Conservation (phyloP, 1,140 invertebrate species). For the Hycleus phaleratus region DNA sequence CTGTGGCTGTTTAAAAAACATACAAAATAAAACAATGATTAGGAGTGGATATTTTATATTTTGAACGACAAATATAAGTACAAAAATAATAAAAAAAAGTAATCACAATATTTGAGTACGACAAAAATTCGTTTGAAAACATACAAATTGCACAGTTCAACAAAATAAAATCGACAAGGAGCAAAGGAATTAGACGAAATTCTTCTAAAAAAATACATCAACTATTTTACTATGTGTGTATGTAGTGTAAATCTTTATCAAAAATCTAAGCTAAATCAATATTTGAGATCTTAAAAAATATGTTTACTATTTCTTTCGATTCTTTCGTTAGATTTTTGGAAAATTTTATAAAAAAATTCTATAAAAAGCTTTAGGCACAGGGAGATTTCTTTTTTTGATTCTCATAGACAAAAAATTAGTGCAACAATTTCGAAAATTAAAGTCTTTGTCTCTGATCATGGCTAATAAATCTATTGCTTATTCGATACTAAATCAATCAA, state of each 20-base stretch:
- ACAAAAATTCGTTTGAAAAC: slow-evolving; percentile 16
- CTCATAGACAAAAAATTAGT: slow-evolving; percentile 6
- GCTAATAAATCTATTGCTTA: slow-evolving; percentile 15
- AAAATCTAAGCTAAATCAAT: slow-evolving; percentile 16
- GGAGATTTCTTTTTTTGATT: slow-evolving; percentile 15
- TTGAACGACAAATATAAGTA: neutral
- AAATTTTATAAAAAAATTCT: slow-evolving; percentile 9
- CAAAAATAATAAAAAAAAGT: slow-evolving; percentile 7
- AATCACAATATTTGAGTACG: slow-evolving; percentile 22
- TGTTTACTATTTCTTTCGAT: slow-evolving; percentile 1
- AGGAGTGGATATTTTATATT: too few species aligned
- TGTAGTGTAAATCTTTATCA: slow-evolving; percentile 12
- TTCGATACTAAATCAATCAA: slow-evolving; percentile 8
- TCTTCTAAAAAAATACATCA: slow-evolving; percentile 15
- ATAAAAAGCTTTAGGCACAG: slow-evolving; percentile 28
- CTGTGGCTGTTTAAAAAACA: too few species aligned
- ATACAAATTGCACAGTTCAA: slow-evolving; percentile 5
- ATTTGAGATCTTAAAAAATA: slow-evolving; percentile 29
- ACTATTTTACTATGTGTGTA: slow-evolving; percentile 5
- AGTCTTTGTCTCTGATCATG: slow-evolving; percentile 21
- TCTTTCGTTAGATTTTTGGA: slow-evolving; percentile 14
- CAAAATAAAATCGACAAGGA: neutral
- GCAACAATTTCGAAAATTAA: slow-evolving; percentile 13
- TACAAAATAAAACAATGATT: too few species aligned
- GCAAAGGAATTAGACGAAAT: slow-evolving; percentile 12